phyloP scores from a whole-genome alignment of 2,113 vertebrate species.

The Pterocles orientalis region DNA sequence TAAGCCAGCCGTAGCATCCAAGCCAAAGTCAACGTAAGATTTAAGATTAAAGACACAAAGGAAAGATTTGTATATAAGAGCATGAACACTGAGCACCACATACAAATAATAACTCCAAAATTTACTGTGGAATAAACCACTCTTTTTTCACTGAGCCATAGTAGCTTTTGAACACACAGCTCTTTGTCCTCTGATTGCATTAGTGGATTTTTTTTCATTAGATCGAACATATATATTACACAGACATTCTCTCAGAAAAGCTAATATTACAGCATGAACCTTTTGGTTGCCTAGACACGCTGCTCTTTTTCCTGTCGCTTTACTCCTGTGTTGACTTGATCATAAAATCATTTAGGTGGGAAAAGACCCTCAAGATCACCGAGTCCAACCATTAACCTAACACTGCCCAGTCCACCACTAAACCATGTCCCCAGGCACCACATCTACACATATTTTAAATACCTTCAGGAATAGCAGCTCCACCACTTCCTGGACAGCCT shows the following conservation, averaged over 20 bases:
- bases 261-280: neutral
- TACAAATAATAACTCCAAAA: neutral
- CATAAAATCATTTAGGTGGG: too few relatives aligned
- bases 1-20: neutral
- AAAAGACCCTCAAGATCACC: too few relatives aligned
- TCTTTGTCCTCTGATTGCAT: rapidly evolving
- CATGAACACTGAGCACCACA: rapidly evolving
- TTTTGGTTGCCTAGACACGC: neutral
- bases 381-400: too few relatives aligned
- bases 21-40: neutral
- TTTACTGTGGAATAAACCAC: neutral
- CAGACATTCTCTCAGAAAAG: neutral
- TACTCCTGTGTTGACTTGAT: neutral
- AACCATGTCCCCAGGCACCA: too few relatives aligned
- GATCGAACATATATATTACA: rapidly evolving
- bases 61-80: neutral
- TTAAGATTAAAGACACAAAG: neutral
- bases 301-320: rapidly evolving
- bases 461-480: too few relatives aligned
- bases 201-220: neutral
- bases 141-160: neutral
- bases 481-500: too few relatives aligned
- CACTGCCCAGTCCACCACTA: too few relatives aligned
- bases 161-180: neutral
- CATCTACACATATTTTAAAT: too few relatives aligned